Evolutionary conservation across 1,140 invertebrate species (phyloP), one percentile per base, ranked within the genome.

Genomic region (Aphis gossypii): DNA sequence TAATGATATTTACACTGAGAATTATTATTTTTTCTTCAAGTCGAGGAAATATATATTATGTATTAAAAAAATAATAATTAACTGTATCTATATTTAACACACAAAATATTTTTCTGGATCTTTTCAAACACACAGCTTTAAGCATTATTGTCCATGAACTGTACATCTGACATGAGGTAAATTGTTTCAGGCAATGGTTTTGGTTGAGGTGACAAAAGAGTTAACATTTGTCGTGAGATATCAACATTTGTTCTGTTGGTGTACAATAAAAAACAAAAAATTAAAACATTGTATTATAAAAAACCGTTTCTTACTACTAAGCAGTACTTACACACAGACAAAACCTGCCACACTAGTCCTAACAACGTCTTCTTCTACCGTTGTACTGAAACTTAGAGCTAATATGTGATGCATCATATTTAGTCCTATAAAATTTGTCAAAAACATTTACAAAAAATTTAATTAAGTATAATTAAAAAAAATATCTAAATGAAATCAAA

Each of bases 321-420:
- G 90, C 41, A 38, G 21, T 95, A 98, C 98, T 97, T 97, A 99
- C 98, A 99, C 98, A 95, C 98, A 98, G 94, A 99, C 97, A 95
- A 99, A 99, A 93, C 99, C 99, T 46, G 98, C 97, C 20, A 99
- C 96, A 96, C 99, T 99, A 25, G 97, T 97, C 94, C 97, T 96
- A 93, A 99, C 97, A 23, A 99, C 97, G 94, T 99, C 98, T 90
- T 97, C 97, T 44, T 97, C 96, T 7, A 96, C 96, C 0, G 97
- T 96, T 90, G 97, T 97, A 1, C 97, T 97, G 96, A 98, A 98
- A 94, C 97, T 98, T 0, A 99, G 96, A 11, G 98, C 97, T 1
- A 99, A 95, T 41, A 99, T 95, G 95, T 99, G 98, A 96, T 99
- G 98, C 5, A 98, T 95, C 23, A 99, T 96, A 94, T 96, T 97